Percentiles rank a stretch among this genome's conserved stretches.
These are phyloP conservation scores for Vultur gryphus DNA, from an alignment of 2,797 vertebrate species.

Conservation along the genomic window DNA sequence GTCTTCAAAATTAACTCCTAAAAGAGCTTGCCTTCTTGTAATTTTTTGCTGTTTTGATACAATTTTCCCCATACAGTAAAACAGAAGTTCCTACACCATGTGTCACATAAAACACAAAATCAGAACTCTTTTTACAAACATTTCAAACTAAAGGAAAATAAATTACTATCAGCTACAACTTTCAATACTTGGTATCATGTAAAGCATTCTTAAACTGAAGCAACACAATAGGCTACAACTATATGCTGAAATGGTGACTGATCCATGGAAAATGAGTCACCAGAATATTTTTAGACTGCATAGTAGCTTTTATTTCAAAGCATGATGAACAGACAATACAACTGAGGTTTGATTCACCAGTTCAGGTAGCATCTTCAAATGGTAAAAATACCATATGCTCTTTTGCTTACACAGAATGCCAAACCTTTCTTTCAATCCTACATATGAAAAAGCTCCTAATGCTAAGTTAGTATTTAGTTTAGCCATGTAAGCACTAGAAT, in stretches of 20 bases:
- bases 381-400: neutral
- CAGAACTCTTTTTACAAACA: neutral
- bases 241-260: neutral
- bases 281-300: neutral
- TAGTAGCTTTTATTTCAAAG: neutral
- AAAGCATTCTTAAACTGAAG: neutral
- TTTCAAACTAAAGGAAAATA: neutral
- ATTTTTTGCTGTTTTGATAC: neutral
- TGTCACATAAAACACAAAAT: neutral
- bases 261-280: neutral
- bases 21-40: neutral
- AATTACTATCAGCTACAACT: neutral
- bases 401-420: neutral
- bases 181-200: neutral
- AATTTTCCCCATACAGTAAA: neutral
- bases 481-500: neutral
- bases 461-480: neutral
- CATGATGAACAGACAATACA: neutral
- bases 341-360: neutral
- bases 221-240: neutral
- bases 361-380: neutral
- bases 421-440: neutral
- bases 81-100: neutral
- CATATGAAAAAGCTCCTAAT: neutral
- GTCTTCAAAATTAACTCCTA: neutral